Conservation (phyloP, 2,113 vertebrate genomes). For the Centropus unirufus region DNA sequence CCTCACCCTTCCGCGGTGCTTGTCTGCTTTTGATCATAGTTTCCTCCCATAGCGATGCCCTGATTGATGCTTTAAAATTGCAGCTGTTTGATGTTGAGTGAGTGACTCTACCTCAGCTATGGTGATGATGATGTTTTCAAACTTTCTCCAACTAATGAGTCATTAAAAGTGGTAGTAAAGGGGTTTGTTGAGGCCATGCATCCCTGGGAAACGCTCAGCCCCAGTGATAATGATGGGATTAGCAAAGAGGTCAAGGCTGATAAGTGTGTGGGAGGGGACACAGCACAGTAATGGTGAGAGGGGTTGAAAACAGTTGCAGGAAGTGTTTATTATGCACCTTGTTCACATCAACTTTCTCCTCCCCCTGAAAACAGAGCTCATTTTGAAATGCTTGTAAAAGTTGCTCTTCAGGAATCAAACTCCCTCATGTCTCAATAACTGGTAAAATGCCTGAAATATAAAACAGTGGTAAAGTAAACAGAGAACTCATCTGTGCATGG, state of each 20-base stretch:
- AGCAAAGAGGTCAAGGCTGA: background rate
- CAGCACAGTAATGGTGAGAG: background rate
- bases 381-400: conserved; percentile 21
- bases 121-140: background rate
- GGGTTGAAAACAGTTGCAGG: background rate
- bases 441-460: background rate
- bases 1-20: background rate
- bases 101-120: background rate
- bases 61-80: background rate
- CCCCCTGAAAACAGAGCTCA: background rate
- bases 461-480: background rate
- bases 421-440: background rate
- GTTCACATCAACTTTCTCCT: background rate
- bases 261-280: background rate
- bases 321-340: conserved; percentile 8
- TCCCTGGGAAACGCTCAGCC: background rate
- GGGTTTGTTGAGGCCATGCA: background rate
- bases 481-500: background rate
- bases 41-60: background rate
- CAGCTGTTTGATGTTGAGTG: background rate
- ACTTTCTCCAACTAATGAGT: conserved; percentile 7
- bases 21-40: background rate
- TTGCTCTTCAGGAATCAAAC: background rate
- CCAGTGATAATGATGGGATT: conserved; percentile 4
- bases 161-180: conserved; percentile 40